A percentile compares a stretch with the other conserved stretches of the same genome.
Conservation (phyloP, 2,797 vertebrate species). For the Danio choprae region DNA sequence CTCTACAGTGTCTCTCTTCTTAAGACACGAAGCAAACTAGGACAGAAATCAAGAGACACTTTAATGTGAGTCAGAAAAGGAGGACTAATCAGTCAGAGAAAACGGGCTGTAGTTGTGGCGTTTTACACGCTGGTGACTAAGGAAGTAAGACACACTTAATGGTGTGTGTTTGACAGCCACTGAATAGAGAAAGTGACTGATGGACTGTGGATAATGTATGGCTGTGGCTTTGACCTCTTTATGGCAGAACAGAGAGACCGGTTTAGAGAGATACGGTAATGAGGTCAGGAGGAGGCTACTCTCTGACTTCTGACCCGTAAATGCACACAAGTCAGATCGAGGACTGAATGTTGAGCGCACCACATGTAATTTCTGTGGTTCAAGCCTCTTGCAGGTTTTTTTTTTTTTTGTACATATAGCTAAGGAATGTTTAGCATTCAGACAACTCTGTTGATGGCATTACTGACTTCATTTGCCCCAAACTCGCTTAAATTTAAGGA, state of each 20-base stretch:
- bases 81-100: slow-evolving; percentile 15
- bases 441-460: not conserved
- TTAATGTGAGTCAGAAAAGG: slow-evolving; percentile 21
- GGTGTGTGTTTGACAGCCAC: slow-evolving; percentile 8
- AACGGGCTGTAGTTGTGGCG: slow-evolving; percentile 4
- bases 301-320: slow-evolving; percentile 23
- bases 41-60: not conserved
- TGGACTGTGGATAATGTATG: slow-evolving; percentile 65
- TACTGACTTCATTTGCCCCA: not conserved
- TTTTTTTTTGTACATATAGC: not conserved
- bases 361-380: not conserved
- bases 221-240: slow-evolving; percentile 54
- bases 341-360: not conserved
- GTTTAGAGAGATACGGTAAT: slow-evolving; percentile 32
- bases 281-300: slow-evolving; percentile 30
- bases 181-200: slow-evolving; percentile 64
- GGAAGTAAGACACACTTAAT: slow-evolving; percentile 12
- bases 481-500: no score
- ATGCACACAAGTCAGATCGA: not conserved
- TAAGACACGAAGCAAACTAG: not conserved
- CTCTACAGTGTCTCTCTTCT: not conserved
- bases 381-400: not conserved
- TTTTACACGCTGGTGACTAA: slow-evolving; percentile 19
- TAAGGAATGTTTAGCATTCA: not conserved
- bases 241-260: slow-evolving; percentile 10